Evolutionary conservation across 2,888 invertebrate species (phyloP).

Genomic region (Polymixis flavicincta): DNA sequence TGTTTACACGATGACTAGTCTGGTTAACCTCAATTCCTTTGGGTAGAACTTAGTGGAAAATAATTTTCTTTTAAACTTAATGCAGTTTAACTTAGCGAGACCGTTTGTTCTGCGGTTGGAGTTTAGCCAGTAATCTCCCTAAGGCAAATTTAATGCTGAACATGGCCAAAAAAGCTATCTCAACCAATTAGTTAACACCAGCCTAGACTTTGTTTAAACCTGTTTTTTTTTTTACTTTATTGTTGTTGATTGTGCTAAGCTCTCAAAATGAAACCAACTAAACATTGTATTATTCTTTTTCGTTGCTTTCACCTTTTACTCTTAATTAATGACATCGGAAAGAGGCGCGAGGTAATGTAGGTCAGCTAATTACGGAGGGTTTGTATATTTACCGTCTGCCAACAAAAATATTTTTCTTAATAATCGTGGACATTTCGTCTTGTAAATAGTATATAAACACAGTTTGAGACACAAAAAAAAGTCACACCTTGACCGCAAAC

Average conservation of each 20-base stretch:
- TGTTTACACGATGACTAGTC: constrained; percentile 52
- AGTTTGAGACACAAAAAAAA: constrained; percentile 17
- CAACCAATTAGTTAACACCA: constrained; percentile 38
- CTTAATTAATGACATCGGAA: constrained; percentile 49
- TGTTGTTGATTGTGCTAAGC: constrained; percentile 17
- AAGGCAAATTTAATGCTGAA: constrained; percentile 72
- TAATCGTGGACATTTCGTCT: constrained; percentile 20
- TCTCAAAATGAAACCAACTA: constrained; percentile 14
- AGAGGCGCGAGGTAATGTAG: constrained; percentile 52
- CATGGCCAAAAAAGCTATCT: constrained; percentile 60
- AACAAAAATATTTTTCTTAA: constrained; percentile 36
- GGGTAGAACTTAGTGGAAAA: constrained; percentile 28
- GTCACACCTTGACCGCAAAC: constrained; percentile 25
- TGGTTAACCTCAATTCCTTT: constrained; percentile 15
- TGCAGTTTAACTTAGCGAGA: constrained; percentile 38
- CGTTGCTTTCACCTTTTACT: constrained; percentile 40
- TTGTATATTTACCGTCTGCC: constrained; percentile 34
- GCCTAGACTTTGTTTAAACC: constrained; percentile 24
- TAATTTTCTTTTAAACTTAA: constrained; percentile 34
- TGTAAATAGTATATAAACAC: constrained; percentile 9
- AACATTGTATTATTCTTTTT: constrained; percentile 37
- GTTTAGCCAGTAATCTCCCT: constrained; percentile 73
- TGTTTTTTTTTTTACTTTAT: constrained; percentile 22
- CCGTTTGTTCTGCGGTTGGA: constrained; percentile 74
- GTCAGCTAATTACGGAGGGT: constrained; percentile 54